These are phyloP conservation scores for Drosophila mimica DNA, from an alignment of 2,888 invertebrate species.

Conservation along the genomic window DNA sequence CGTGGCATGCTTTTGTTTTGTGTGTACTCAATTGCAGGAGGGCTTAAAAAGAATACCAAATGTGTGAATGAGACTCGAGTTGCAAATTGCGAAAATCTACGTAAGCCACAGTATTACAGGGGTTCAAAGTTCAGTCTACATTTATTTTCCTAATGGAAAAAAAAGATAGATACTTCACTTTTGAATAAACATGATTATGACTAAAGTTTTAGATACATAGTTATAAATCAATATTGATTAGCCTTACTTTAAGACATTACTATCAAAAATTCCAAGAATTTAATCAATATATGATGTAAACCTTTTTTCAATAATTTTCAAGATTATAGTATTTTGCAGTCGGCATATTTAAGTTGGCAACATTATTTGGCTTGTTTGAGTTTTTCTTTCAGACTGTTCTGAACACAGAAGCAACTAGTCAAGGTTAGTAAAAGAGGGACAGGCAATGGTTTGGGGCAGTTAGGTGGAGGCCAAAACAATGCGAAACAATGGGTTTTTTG, in stretches of 20 bases:
- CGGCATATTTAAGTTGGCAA: neutral
- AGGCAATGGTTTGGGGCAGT: neutral
- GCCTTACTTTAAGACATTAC: neutral
- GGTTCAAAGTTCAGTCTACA: neutral
- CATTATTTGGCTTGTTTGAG: neutral
- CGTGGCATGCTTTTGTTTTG: constrained; percentile 35
- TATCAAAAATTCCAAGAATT: neutral
- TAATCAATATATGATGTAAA: neutral
- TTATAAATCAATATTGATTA: neutral
- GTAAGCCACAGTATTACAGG: neutral
- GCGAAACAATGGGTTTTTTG: neutral
- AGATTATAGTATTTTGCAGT: neutral
- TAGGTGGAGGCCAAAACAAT: constrained; percentile 36
- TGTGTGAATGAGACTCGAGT: neutral
- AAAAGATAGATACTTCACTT: neutral
- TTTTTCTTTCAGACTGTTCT: neutral
- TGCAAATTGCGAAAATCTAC: neutral
- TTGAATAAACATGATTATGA: neutral
- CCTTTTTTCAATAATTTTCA: neutral
- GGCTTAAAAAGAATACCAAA: neutral
- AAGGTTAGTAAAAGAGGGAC: neutral
- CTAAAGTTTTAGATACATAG: neutral
- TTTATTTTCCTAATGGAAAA: neutral
- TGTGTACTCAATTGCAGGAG: neutral
- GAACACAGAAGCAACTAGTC: neutral